Base-by-base conservation (phyloP, 2,113 vertebrate genomes). In the Leptodactylus fuscus region DNA sequence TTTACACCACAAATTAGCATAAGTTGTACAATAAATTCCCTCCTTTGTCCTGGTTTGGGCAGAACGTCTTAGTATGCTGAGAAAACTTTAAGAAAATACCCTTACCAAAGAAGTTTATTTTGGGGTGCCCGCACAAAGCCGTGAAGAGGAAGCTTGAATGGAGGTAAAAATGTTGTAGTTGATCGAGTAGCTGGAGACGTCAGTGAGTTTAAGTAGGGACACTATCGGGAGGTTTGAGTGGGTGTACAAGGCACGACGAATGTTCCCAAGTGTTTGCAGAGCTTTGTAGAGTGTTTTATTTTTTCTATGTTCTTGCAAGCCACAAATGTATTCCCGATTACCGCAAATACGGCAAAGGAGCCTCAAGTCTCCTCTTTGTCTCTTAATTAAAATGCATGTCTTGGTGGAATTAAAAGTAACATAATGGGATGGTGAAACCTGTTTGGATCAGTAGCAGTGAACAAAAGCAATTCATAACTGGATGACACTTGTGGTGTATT, bases 231-330 rank as follows among this genome's bases (percentile, higher is more conserved):
- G 77, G 18, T 60, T 58, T 58, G 76, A 79, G 74, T 58, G 51
- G 76, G 49, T 24, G 51, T 80, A 58, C 58, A 44, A 60, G 53
- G 44, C 77, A 80, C 53, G 53, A 80, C 77, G 55, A 80, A 80
- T 62, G 36, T 80, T 80, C 77, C 77, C 77, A 62, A 80, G 77
- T 62, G 77, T 80, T 41, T 60, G 55, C n/a, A 60, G 24, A 41
- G 76, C 76, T 79, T 79, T 79, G 53, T 60, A 36, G 53, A 58
- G 32, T 36, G 34, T 38, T 0, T 34, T 34, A 32, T 36, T 67
- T 44, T 29, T 41, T 27, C 34, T 4, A 8, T 41, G 51, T 24
- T 34, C 53, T 79, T 41, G 76, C 32, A 79, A 79, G 53, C 76
- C 51, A 60, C 51, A 80, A 62, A 80, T 55, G 34, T 55, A 27